A percentile compares a stretch with the other conserved stretches of the same genome.
Conservation (phyloP, 2,888 invertebrate genomes). For the Deilephila elpenor region DNA sequence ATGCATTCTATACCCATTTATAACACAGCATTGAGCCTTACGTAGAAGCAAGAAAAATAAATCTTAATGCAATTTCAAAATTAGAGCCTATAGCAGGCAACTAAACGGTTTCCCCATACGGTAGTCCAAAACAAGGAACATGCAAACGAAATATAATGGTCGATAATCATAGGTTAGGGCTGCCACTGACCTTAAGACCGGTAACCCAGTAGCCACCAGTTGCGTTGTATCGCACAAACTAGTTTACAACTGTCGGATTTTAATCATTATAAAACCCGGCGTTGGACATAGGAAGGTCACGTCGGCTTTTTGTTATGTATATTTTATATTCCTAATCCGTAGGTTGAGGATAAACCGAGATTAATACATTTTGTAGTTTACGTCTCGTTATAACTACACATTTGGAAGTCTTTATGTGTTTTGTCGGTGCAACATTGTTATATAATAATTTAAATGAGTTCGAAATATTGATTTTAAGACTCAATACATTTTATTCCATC, state of each 20-base stretch:
- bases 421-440: no score
- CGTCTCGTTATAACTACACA: no score
- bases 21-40: neutral
- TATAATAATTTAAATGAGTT: no score
- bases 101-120: neutral
- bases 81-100: neutral
- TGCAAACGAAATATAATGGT: constrained; percentile 29
- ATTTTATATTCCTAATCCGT: constrained; percentile 17
- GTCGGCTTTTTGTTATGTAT: constrained; percentile 22
- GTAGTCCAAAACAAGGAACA: constrained; percentile 22
- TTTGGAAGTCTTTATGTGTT: neutral
- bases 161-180: constrained; percentile 35
- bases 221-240: constrained; percentile 28
- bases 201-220: constrained; percentile 29
- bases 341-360: neutral
- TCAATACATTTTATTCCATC: no score
- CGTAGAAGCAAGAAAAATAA: neutral
- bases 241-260: constrained; percentile 31
- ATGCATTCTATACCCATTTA: no score
- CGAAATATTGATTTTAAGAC: no score
- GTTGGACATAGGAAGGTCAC: constrained; percentile 29
- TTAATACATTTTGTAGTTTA: neutral
- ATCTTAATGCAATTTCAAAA: neutral
- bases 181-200: constrained; percentile 32
- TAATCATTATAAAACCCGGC: constrained; percentile 28